A percentile compares a stretch with the other conserved stretches of the same genome.
Evolutionary conservation across 2,888 invertebrate genomes (phyloP).

Genomic region (Caenorhabditis uteleia): DNA sequence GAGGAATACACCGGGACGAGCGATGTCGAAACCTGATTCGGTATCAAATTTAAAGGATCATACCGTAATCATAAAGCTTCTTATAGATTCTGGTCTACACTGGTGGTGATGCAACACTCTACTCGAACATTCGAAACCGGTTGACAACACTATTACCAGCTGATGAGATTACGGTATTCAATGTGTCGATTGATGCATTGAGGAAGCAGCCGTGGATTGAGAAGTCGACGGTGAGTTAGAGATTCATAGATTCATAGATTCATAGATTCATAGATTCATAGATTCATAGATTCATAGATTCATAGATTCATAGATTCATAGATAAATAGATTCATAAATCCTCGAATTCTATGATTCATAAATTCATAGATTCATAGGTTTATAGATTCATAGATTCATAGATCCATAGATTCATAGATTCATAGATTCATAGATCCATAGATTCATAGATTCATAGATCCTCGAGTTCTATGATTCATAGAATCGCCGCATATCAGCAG

Average conservation of each 20-base stretch:
- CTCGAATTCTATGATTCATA: too few species aligned
- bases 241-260: background rate
- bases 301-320: too few species aligned
- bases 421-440: too few species aligned
- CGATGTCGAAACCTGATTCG: constrained; percentile 38
- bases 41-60: constrained; percentile 30
- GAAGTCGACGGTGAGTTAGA: constrained; percentile 48
- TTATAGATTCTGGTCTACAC: constrained; percentile 63
- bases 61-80: background rate
- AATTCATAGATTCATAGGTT: too few species aligned
- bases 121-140: constrained; percentile 43
- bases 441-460: too few species aligned
- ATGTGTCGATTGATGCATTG: constrained; percentile 55
- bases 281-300: too few species aligned
- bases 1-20: constrained; percentile 10
- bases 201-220: constrained; percentile 62
- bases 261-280: too few species aligned
- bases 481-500: too few species aligned
- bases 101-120: constrained; percentile 51
- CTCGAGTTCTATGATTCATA: too few species aligned
- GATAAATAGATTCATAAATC: too few species aligned
- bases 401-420: too few species aligned
- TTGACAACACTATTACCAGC: constrained; percentile 53
- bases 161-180: constrained; percentile 61
- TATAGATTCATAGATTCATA: too few species aligned